phyloP scores from a whole-genome alignment of 2,797 vertebrate genomes.

The Simalia tracyae region DNA sequence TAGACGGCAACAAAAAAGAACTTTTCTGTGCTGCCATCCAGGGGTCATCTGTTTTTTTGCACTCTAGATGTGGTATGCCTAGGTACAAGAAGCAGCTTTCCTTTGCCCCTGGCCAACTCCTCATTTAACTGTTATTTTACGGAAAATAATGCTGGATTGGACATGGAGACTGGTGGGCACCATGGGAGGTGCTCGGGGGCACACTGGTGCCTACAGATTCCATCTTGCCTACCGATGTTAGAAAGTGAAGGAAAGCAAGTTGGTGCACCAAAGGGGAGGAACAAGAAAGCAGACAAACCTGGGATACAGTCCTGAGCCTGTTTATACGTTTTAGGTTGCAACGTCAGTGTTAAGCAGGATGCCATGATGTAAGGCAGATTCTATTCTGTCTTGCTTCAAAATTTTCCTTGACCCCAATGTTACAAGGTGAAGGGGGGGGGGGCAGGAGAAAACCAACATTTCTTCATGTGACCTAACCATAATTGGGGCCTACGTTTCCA shows the following conservation, averaged over 20 bases:
- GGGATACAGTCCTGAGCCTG: neutral
- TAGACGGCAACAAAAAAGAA: neutral
- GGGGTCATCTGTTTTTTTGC: neutral
- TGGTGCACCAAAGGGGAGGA: neutral
- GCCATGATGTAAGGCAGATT: neutral
- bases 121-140: neutral
- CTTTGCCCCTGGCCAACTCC: neutral
- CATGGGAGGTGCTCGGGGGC: neutral
- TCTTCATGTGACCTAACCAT: conserved; percentile 49
- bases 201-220: neutral
- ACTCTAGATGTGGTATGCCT: neutral
- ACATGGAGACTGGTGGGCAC: neutral
- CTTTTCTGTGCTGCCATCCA: neutral
- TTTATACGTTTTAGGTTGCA: neutral
- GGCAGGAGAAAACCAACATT: conserved; percentile 34
- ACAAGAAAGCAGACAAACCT: neutral
- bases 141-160: neutral
- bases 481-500: conserved; percentile 57
- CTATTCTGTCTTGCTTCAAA: neutral
- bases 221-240: neutral
- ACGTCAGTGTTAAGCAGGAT: neutral
- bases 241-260: neutral
- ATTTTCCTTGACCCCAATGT: conserved; percentile 23
- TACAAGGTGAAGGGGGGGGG: neutral
- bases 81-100: neutral